Percentiles rank a stretch among this genome's conserved stretches.
Conservation (phyloP, 2,888 invertebrate species). For the Drosophila setosimentum region DNA sequence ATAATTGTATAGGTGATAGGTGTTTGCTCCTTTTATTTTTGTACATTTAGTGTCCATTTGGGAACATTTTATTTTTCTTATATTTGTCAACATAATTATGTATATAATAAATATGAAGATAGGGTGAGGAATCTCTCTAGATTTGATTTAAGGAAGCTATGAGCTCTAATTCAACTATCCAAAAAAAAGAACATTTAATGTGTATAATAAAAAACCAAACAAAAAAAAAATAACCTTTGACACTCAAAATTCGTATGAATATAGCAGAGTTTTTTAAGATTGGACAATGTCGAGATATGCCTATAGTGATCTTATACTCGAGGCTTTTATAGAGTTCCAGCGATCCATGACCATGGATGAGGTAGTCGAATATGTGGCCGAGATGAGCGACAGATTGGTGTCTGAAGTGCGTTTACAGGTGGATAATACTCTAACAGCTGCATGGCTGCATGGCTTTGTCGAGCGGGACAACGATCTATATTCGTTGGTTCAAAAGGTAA, state of each 20-base stretch:
- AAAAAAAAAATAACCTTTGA: background rate
- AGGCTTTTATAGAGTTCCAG: slow-evolving; percentile 57
- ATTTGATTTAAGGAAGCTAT: background rate
- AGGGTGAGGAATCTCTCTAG: background rate
- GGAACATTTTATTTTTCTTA: background rate
- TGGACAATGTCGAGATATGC: slow-evolving; percentile 55
- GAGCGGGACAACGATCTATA: slow-evolving; percentile 28
- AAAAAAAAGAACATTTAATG: background rate
- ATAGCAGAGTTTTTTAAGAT: background rate
- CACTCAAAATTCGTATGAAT: background rate
- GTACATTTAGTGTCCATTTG: background rate
- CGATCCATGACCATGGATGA: slow-evolving; percentile 55
- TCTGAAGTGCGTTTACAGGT: slow-evolving; percentile 50
- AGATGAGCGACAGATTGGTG: slow-evolving; percentile 39
- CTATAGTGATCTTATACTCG: slow-evolving; percentile 59
- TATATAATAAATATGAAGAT: background rate
- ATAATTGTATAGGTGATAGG: background rate
- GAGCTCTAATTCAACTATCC: background rate
- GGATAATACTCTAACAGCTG: slow-evolving; percentile 65
- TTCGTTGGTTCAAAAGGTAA: background rate
- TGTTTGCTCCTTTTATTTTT: background rate
- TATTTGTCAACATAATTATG: background rate
- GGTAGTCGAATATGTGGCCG: slow-evolving; percentile 58
- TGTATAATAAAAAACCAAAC: background rate
- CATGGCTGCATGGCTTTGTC: slow-evolving; percentile 61